Percentiles rank a stretch among this genome's conserved stretches.
phyloP scores from a whole-genome alignment of 2,888 invertebrate genomes.

The Scaptomyza polygonia region DNA sequence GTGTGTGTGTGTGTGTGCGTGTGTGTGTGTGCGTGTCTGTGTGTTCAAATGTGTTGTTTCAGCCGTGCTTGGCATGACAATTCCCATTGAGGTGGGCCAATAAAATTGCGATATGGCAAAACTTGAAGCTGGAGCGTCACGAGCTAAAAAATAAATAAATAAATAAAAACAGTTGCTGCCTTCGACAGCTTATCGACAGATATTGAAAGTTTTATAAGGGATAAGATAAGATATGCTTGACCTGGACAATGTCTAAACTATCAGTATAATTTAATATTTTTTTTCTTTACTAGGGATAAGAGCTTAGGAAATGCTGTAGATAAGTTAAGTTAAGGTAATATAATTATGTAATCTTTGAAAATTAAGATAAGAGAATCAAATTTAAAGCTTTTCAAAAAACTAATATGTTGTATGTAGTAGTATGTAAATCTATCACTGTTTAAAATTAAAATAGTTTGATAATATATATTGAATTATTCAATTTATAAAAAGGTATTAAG shows the following conservation, averaged over 20 bases:
- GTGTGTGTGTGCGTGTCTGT: background rate
- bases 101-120: conserved; percentile 28
- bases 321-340: background rate
- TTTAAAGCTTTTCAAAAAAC: no score
- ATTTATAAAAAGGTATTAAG: no score
- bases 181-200: conserved; percentile 32
- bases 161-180: conserved; percentile 14
- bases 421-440: no score
- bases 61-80: conserved; percentile 43
- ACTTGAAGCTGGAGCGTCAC: conserved; percentile 26
- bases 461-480: no score
- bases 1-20: background rate
- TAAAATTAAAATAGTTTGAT: no score
- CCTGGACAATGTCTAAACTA: conserved; percentile 38
- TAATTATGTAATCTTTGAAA: background rate
- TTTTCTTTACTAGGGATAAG: background rate
- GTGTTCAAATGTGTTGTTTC: conserved; percentile 20
- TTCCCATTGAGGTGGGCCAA: conserved; percentile 18
- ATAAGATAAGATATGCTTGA: conserved; percentile 50
- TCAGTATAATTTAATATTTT: background rate
- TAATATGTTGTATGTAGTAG: no score
- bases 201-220: conserved; percentile 9
- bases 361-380: background rate
- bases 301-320: background rate
- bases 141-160: background rate